Base-by-base conservation (phyloP, 2,113 vertebrate species). In the Salminus brasiliensis region DNA sequence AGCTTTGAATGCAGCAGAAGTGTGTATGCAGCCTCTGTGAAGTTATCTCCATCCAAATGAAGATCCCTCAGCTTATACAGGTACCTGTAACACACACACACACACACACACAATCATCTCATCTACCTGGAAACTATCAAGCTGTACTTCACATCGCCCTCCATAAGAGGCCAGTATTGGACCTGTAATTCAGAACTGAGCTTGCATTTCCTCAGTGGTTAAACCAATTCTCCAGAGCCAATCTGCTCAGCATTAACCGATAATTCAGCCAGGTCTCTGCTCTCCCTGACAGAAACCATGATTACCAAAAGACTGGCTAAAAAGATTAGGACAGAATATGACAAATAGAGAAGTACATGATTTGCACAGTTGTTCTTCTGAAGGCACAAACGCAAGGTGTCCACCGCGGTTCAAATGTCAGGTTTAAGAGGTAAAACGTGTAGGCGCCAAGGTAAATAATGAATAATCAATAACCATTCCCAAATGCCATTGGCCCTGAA, bases 31-130 rank as follows among this genome's bases (percentile, higher is more conserved):
- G 98, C 98, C 86, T 99, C 98, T 0, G 97, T 99, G 92, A 95
- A 98, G 88, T 98, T 98, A 83, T 98, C 98, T 67, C 94, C 95
- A 76, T 98, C 97, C 90, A 98, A 88, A 88, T 99, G 98, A 91
- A 98, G 96, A 88, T 99, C 97, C 5, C 97, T 91, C 79, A 98
- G 85, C 79, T 99, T 99, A 87, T 99, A 98, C 47, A 99, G 94
- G 82, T 99, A 99, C 82, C 98, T 99, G 82, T 84, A n/a, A 70
- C 23, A 84, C 5, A 65, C 32, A 79, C 2, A 55, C 7, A 81
- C 34, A 73, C 4, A 72, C 7, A 79, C 29, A 79, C 2, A 74
- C 53, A 62, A 4, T 70, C 8, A 6, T 10, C 27, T 60, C 43
- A 49, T n/a, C n/a, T 2, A n/a, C 4, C 10, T 62, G 10, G 13